A percentile compares a stretch with the other conserved stretches of the same genome.
Evolutionary conservation across 2,888 invertebrate species (phyloP).

Genomic region (Bembecia ichneumoniformis): DNA sequence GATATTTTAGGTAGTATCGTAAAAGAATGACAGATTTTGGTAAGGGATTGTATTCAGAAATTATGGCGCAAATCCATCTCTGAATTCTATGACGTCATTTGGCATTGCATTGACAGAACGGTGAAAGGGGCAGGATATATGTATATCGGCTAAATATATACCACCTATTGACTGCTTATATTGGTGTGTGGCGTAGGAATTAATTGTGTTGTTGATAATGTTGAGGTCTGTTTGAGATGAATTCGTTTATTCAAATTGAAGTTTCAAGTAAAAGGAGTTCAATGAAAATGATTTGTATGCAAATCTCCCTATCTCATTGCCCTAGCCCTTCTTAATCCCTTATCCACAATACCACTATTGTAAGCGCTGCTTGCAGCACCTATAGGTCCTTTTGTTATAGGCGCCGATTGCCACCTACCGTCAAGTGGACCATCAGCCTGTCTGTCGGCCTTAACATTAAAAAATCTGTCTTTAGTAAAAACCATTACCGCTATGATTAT

Average conservation of each 20-base stretch:
- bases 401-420: too few species aligned
- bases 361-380: too few species aligned
- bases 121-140: constrained; percentile 42
- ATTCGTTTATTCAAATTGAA: neutral
- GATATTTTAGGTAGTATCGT: neutral
- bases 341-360: too few species aligned
- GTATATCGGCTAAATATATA: neutral
- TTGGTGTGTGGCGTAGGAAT: neutral
- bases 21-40: constrained; percentile 8
- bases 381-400: too few species aligned
- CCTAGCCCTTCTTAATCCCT: too few species aligned
- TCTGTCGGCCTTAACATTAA: too few species aligned
- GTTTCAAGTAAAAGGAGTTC: neutral
- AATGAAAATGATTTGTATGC: too few species aligned
- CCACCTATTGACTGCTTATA: neutral
- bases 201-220: neutral
- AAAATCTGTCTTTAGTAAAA: too few species aligned
- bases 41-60: constrained; percentile 49
- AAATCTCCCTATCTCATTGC: too few species aligned
- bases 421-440: too few species aligned
- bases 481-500: too few species aligned
- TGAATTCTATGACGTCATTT: constrained; percentile 63
- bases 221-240: neutral
- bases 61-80: constrained; percentile 68
- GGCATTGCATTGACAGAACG: constrained; percentile 60